Evolutionary conservation across 1,140 invertebrate species (phyloP), one percentile per base, ranked within the genome.

Genomic region (Ceratina japonica): DNA sequence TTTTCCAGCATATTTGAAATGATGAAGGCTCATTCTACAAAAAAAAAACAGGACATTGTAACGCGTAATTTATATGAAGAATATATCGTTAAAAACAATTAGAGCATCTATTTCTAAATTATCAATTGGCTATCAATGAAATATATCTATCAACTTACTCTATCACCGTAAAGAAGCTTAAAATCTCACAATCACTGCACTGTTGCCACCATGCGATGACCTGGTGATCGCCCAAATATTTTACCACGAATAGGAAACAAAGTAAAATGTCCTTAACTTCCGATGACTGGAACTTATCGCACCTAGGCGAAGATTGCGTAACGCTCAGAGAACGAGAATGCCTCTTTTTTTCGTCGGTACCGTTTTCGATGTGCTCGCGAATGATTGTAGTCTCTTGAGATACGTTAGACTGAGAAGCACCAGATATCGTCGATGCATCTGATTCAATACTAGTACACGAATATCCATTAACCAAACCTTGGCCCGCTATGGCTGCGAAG

Each of bases 151-250:
- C 20, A 16, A 93, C 95, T 95, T 92, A 97, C 96, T 97, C 96
- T 69, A 98, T 92, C 61, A 97, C 92, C 70, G 95, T 95, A 87
- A 98, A 97, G 91, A 98, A 97, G 63, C 95, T 94, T 18, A 96
- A 92, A 49, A 97, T 94, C 83, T 97, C 96, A 76, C 93, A 93
- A 78, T 96, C 95, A 4, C 94, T 94, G 83, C 96, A 97, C 68
- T 97, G 96, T 85, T 96, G 96, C 96, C 97, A 98, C 97, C 97
- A 98, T 12, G 95, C 95, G 20, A 98, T 94, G n/a, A 98, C 93
- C 85, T 97, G 95, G 82, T 97, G 96, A 89, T 98, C 97, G 44
- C 96, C 95, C 64, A 98, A 90, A 92, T 98, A 96, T 90, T 98
- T 98, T 31, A 99, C 93, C 62, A 98, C 95, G 92, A 98, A 98